These are phyloP conservation scores for Cynocephalus volans DNA, from an alignment of 2,113 vertebrate genomes.

Conservation along the genomic window DNA sequence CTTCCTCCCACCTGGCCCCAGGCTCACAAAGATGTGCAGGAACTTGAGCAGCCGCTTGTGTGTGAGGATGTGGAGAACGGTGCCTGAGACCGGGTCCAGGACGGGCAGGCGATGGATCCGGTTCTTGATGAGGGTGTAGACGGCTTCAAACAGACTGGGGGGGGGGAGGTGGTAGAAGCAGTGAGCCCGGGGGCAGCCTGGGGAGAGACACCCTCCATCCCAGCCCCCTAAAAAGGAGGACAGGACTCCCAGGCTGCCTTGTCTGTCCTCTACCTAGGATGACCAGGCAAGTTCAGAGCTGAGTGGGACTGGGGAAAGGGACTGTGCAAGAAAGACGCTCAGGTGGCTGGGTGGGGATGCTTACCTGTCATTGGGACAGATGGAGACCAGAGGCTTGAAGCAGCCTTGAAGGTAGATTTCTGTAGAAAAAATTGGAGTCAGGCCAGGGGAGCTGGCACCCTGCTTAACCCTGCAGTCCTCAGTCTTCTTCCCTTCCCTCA, in stretches of 20 bases:
- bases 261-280: not conserved
- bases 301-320: not conserved
- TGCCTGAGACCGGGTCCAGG: constrained; percentile 95
- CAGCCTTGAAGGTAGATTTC: constrained; percentile 95
- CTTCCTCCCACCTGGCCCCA: not conserved
- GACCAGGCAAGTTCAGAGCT: not conserved
- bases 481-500: not conserved
- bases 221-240: not conserved
- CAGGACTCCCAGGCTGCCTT: not conserved
- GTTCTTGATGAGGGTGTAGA: constrained; percentile 96
- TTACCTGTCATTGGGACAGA: constrained; percentile 95
- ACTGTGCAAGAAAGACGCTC: not conserved
- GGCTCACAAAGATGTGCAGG: constrained; percentile 94
- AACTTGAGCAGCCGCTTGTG: constrained; percentile 99
- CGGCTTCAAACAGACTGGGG: constrained; percentile 96
- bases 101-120: constrained; percentile 98
- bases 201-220: not conserved
- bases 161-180: not conserved
- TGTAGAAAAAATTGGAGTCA: constrained; percentile 82
- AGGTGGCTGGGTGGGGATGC: not conserved
- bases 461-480: not conserved
- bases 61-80: constrained; percentile 96
- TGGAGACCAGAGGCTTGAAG: constrained; percentile 93
- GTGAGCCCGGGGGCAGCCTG: not conserved
- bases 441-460: not conserved